phyloP scores from a whole-genome alignment of 2,113 vertebrate genomes.

The Ceyx melanurus region DNA sequence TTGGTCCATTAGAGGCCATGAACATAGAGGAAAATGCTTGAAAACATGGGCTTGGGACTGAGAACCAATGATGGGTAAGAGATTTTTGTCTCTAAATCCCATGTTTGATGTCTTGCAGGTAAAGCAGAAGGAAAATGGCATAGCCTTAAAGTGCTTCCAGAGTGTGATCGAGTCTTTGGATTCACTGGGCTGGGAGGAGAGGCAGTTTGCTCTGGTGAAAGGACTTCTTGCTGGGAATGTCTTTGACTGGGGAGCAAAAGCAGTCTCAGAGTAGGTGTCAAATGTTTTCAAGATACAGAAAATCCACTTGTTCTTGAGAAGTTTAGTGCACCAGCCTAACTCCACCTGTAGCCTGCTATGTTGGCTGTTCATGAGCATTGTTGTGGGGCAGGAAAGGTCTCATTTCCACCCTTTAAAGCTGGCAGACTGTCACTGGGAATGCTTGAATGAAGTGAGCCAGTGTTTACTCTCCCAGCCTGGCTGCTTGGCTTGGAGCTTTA shows the following conservation, averaged over 20 bases:
- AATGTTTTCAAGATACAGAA: not conserved
- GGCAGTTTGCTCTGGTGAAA: conserved; percentile 91
- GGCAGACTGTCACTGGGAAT: not conserved
- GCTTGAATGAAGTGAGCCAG: not conserved
- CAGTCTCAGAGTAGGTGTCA: conserved; percentile 92
- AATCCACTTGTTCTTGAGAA: not conserved
- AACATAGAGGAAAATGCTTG: not conserved
- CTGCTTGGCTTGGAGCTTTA: not conserved
- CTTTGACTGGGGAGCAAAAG: conserved; percentile 99
- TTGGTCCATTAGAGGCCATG: conserved; percentile 41
- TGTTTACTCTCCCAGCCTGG: not conserved
- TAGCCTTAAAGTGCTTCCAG: conserved; percentile 88
- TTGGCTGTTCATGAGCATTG: not conserved
- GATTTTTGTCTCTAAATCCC: not conserved
- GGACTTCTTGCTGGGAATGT: conserved; percentile 96
- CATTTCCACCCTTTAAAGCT: not conserved
- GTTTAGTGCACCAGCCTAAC: not conserved
- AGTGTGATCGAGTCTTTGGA: conserved; percentile 86
- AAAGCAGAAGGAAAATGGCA: conserved; percentile 94
- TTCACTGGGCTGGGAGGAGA: conserved; percentile 89
- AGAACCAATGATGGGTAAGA: not conserved
- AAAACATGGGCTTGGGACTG: not conserved
- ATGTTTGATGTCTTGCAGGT: conserved; percentile 73
- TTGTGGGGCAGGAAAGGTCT: not conserved
- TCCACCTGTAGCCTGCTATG: not conserved